Conservation (phyloP, 1,140 invertebrate genomes). For the Apis laboriosa region DNA sequence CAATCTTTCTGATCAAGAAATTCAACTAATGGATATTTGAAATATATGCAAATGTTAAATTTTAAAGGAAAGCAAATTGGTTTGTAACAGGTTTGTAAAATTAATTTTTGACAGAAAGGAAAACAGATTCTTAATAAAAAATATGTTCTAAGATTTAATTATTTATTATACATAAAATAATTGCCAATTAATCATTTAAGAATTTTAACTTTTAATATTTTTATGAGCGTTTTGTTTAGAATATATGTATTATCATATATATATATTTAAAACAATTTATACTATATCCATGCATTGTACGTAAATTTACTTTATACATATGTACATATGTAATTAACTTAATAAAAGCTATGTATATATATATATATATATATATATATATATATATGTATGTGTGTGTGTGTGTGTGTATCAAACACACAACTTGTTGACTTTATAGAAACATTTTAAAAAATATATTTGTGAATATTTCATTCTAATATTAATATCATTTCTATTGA, state of each 20-base stretch:
- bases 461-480: background rate
- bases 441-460: constrained; percentile 18
- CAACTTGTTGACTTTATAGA: background rate
- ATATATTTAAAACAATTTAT: constrained; percentile 9
- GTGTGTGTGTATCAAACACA: background rate
- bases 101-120: background rate
- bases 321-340: constrained; percentile 16
- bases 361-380: background rate
- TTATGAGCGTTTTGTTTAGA: background rate
- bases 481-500: background rate
- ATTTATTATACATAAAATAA: constrained; percentile 27
- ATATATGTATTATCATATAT: background rate
- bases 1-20: constrained; percentile 33
- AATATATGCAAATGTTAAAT: background rate
- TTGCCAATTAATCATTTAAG: constrained; percentile 9
- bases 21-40: constrained; percentile 42
- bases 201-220: constrained; percentile 8
- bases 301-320: constrained; percentile 27
- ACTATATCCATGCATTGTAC: background rate
- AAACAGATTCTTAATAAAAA: background rate
- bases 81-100: constrained; percentile 45
- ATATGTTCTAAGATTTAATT: background rate
- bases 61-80: constrained; percentile 3
- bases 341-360: background rate
- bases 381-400: too few relatives aligned